Conservation (phyloP, 2,113 vertebrate genomes). For the Indicator maculatus region DNA sequence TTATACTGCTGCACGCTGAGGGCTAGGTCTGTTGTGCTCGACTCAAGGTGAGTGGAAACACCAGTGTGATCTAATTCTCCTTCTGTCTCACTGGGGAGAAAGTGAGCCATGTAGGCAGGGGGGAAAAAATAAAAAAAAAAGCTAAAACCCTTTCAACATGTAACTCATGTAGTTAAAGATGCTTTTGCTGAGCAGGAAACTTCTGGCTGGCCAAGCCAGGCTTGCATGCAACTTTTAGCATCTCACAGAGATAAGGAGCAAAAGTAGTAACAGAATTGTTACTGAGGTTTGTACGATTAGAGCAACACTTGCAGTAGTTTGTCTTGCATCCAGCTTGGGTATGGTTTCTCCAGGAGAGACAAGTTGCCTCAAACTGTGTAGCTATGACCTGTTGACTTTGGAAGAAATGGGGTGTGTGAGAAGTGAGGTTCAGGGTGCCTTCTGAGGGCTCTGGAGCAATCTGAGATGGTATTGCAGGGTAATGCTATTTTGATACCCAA, state of each 20-base stretch:
- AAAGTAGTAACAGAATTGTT: not conserved
- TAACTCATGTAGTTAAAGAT: not conserved
- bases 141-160: not conserved
- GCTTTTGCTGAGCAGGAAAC: not conserved
- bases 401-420: not conserved
- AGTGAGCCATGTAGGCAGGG: too few species aligned
- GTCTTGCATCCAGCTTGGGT: not conserved
- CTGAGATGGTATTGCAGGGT: not conserved
- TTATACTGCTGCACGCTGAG: too few species aligned
- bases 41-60: too few species aligned
- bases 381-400: not conserved
- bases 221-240: not conserved
- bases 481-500: not conserved
- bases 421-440: rapidly evolving
- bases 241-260: not conserved
- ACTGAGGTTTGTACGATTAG: not conserved
- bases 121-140: too few species aligned
- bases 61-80: too few species aligned
- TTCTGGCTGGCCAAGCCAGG: not conserved
- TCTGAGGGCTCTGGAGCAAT: not conserved
- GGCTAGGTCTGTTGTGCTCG: too few species aligned
- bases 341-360: not conserved
- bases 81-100: too few species aligned
- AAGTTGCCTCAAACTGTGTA: not conserved
- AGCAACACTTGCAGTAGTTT: not conserved